Evolutionary conservation across 2,797 vertebrate species (phyloP).

Genomic region (Calcarius lapponicus): DNA sequence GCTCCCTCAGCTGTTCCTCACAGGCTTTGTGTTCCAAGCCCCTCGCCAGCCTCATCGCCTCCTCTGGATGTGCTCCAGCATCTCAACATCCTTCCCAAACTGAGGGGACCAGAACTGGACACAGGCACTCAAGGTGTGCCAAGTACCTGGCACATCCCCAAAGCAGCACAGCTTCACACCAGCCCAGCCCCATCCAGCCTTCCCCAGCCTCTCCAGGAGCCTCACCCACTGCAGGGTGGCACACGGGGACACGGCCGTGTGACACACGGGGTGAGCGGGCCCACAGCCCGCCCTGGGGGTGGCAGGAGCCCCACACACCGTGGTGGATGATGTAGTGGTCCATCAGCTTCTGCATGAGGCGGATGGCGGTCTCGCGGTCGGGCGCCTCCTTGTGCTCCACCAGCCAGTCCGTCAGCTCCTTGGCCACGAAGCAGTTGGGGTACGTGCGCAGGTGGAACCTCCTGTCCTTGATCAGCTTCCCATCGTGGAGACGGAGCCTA

Average conservation of each 20-base stretch:
- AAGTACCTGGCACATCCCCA: not conserved
- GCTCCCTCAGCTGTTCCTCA: not conserved
- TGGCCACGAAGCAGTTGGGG: slow-evolving; percentile 87
- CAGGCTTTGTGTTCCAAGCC: not conserved
- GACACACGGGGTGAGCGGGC: not conserved
- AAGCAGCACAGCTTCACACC: not conserved
- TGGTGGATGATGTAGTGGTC: slow-evolving; percentile 89
- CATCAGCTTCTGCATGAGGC: slow-evolving; percentile 88
- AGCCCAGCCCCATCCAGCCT: not conserved
- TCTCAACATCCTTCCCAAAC: not conserved
- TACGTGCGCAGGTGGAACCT: slow-evolving; percentile 85
- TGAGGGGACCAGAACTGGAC: not conserved
- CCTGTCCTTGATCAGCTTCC: slow-evolving; percentile 87
- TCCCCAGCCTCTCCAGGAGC: not conserved
- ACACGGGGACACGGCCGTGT: no score
- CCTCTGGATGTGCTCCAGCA: not conserved
- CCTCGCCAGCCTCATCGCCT: not conserved
- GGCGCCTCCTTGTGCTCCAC: slow-evolving; percentile 84
- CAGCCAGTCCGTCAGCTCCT: slow-evolving; percentile 87
- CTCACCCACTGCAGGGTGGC: accelerated
- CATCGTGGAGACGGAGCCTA: slow-evolving; percentile 86
- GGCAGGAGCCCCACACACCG: slow-evolving; percentile 69
- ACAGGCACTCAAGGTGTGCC: not conserved
- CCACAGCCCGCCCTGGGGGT: not conserved
- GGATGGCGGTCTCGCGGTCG: slow-evolving; percentile 79